Evolutionary conservation across 2,113 vertebrate species (phyloP), one percentile per base, ranked within the genome.

Genomic region (Melanerpes formicivorus): DNA sequence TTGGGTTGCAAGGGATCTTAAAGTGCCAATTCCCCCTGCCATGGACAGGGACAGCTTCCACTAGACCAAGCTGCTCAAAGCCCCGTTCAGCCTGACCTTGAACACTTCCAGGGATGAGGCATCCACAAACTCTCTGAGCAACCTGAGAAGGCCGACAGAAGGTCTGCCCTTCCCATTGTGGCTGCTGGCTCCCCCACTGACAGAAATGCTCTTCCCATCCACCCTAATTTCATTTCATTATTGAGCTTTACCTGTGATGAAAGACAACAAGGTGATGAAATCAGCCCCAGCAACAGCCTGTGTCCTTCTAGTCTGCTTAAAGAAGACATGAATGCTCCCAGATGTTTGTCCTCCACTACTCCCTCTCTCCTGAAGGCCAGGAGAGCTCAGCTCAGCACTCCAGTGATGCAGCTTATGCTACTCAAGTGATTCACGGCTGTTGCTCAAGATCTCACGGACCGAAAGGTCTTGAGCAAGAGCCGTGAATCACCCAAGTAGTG

Each of bases 401-500:
- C 60, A 56, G 37, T 59, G 84, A 59, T 7, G 2, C 15, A 46
- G 48, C 40, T 87, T 37, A 65, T 6, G 42, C 50, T 58, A 1
- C 66, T 40, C 1, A 0, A 84, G 77, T 1, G 0, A 67, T 55
- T 87, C 73, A 19, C 0, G 5, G 44, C 66, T 82, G 29, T 90
- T 90, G 84, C 90, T 93, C 44, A 88, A 90, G 29, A 72, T 58
- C 76, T 80, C 74, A 83, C 2, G 8, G 77, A 78, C 65, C 62
- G 84, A 90, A 91, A 91, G 70, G 58, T 86, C 77, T 93, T 84
- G 77, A 95, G 70, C 78, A 96, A 94, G 18, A 93, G 58, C 66
- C 4, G 0, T 64, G 86, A 84, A 69, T 95, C 32, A 17, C 92
- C 66, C 71, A 75, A 86, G 70, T 4, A 81, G 74, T 16, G 11